phyloP scores from a whole-genome alignment of 2,113 vertebrate genomes.

The Bagarius yarrelli region DNA sequence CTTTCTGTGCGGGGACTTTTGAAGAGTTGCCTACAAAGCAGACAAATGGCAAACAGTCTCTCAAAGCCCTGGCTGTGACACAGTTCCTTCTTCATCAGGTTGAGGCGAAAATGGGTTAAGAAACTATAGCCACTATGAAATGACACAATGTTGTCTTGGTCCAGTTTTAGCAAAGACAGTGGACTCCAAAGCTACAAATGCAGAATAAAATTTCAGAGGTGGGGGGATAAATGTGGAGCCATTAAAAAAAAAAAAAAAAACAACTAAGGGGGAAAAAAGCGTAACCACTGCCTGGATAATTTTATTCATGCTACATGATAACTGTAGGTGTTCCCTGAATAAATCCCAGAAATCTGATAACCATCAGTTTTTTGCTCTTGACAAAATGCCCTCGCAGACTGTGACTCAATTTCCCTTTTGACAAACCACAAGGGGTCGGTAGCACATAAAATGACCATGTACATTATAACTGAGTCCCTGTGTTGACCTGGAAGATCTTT shows the following conservation, averaged over 20 bases:
- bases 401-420: not conserved
- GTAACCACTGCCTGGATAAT: not conserved
- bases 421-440: not conserved
- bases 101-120: conserved; percentile 27
- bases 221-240: not conserved
- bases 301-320: not conserved
- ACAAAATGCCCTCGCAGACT: not conserved
- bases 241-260: not conserved
- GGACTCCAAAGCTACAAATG: conserved; percentile 47
- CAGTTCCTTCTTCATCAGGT: conserved; percentile 8
- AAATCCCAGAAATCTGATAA: not conserved
- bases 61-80: conserved; percentile 1
- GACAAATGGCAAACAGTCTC: not conserved
- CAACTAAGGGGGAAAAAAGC: not conserved
- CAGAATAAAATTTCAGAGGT: conserved; percentile 12
- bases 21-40: conserved; percentile 15
- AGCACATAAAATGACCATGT: not conserved
- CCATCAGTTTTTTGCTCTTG: not conserved
- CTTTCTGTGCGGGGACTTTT: not conserved
- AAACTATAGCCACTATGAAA: conserved; percentile 37
- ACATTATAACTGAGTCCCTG: not conserved
- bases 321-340: not conserved
- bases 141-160: conserved; percentile 39
- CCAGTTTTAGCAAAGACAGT: not conserved
- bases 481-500: not conserved